Base-by-base conservation (phyloP, 2,113 vertebrate species). In the Oryzias curvinotus region DNA sequence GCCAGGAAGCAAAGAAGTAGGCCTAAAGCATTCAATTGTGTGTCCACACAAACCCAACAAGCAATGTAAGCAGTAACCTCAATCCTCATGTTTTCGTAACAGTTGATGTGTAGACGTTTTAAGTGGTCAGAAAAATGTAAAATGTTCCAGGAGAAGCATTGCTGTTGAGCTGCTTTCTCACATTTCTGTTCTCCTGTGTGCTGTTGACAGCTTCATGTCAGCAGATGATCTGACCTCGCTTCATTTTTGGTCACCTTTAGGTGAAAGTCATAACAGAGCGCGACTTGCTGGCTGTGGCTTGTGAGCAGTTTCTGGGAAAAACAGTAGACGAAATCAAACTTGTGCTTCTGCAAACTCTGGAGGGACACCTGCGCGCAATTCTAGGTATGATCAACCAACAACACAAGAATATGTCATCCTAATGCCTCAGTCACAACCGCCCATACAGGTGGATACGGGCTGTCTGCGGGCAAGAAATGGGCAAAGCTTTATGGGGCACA, bases 301-400 rank as follows among this genome's bases (percentile, higher is more conserved):
- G 96, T 47, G 96, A 98, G 84, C 97, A 98, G 89, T 98, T 98
- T 69, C 80, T 98, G 84, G 96, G 97, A 57, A 97, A 96, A 89
- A 93, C 91, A 0, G 94, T 96, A 45, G 86, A 89, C 14, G 95
- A 97, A 52, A 95, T 98, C 80, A 98, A 98, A 85, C 92, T 91
- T 0, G 95, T 98, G 25, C 92, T 98, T 4, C 87, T 98, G 54
- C 96, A 98, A 89, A 98, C 95, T 0, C 85, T 98, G 75, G 96
- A 98, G 83, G 96, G 97, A 23, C 97, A 98, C 62, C 92, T 98
- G 53, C 95, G 95, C 66, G 96, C 96, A 82, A 98, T 98, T 84
- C 84, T 98, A 0, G 97, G 97, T 98, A 74, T 52, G 85, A 19
- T 53, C 1, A 45, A 0, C 26, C 7, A 0, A 58, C 36, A 48